Evolutionary conservation across 2,113 vertebrate species (phyloP), one percentile per base, ranked within the genome.

Genomic region (Triplophysa dalaica): DNA sequence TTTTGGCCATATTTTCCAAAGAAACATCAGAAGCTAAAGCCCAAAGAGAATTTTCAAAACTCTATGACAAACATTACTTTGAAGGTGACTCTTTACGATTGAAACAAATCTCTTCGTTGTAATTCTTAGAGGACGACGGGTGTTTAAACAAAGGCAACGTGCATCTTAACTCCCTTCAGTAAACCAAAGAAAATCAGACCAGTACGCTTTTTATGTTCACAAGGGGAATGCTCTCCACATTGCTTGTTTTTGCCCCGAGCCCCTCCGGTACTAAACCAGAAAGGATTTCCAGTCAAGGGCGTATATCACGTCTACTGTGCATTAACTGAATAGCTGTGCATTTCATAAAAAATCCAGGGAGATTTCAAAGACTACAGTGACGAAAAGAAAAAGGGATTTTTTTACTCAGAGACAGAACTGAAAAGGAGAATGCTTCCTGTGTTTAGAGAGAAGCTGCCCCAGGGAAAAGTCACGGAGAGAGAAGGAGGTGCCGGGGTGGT

Each of bases 241-340:
- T 82, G 87, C 86, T 85, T 85, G 84, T 86, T 81, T 38, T 70
- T 45, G 87, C 85, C 87, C 84, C n/a, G 2, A n/a, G 54, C 19
- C 89, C 88, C 85, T 85, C 85, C 88, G 90, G 90, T 86, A 17
- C 80, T 90, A 86, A 74, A 85, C 88, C 85, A 80, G 77, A 87
- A 87, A 77, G 62, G 85, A 79, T 80, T 81, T 84, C 79, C 83
- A 85, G 81, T 87, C 75, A 87, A 82, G 70, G 33, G 84, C 85
- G 87, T 41, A 83, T 87, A 87, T 86, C 87, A 89, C 82, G 75
- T 75, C 79, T 86, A 82, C 79, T 78, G 68, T 84, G 75, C 60
- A 43, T 56, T 63, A 83, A 75, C 81, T 87, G 88, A 89, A 89
- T 87, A 86, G 87, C 85, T 74, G 84, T 82, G 89, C 89, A 89